A percentile compares a stretch with the other conserved stretches of the same genome.
phyloP scores from a whole-genome alignment of 2,888 invertebrate species.

The Dione vanillae region DNA sequence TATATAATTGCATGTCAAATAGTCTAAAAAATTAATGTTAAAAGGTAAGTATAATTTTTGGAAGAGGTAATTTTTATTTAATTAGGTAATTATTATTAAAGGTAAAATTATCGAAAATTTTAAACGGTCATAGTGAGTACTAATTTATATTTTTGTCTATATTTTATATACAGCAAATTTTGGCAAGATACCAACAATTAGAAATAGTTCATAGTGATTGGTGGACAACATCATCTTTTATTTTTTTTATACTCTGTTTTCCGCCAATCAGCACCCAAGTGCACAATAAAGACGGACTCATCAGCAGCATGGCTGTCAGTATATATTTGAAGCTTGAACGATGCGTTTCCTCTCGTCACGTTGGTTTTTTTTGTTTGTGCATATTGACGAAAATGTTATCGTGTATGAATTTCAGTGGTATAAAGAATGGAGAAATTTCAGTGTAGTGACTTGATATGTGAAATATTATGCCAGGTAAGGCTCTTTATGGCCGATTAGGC shows the following conservation, averaged over 20 bases:
- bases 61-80: not conserved
- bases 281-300: slow-evolving; percentile 93
- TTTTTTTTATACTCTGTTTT: slow-evolving; percentile 68
- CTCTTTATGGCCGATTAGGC: not conserved
- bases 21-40: not conserved
- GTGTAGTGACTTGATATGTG: slow-evolving; percentile 80
- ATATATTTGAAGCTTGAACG: slow-evolving; percentile 96
- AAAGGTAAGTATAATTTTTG: not conserved
- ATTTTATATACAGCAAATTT: slow-evolving; percentile 44
- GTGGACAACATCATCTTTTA: slow-evolving; percentile 55
- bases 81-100: too few relatives aligned
- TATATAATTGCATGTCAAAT: too few relatives aligned
- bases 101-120: not conserved
- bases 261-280: slow-evolving; percentile 87
- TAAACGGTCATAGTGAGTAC: slow-evolving; percentile 7
- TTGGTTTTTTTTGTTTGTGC: slow-evolving; percentile 84
- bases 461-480: slow-evolving; percentile 69
- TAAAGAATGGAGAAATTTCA: slow-evolving; percentile 82
- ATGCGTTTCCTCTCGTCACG: slow-evolving; percentile 93
- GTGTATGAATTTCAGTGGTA: slow-evolving; percentile 81
- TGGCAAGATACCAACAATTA: slow-evolving; percentile 70
- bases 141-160: slow-evolving; percentile 15
- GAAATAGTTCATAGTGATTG: slow-evolving; percentile 65
- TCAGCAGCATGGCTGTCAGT: slow-evolving; percentile 98
- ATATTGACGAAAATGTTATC: slow-evolving; percentile 81